Evolutionary conservation across 1,140 invertebrate genomes (phyloP).

Genomic region (Eciton burchellii): DNA sequence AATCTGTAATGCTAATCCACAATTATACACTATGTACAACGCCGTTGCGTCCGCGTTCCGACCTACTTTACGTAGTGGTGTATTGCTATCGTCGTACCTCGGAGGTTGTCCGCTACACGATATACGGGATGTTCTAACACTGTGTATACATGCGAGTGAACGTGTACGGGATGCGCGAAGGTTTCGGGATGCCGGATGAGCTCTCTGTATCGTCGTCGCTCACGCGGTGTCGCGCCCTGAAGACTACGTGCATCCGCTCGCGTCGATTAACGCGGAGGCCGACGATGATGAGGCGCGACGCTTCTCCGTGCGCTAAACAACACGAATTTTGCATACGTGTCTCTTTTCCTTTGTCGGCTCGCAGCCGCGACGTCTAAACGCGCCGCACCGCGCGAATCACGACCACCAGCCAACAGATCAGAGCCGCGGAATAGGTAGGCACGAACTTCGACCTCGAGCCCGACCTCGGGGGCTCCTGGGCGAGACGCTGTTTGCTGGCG

Average conservation of each 20-base stretch:
- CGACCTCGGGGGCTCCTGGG: constrained; percentile 79
- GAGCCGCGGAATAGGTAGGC: not conserved
- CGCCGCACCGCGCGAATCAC: constrained; percentile 13
- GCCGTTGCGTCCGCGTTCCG: constrained; percentile 16
- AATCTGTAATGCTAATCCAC: constrained; percentile 69
- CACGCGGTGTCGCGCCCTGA: not conserved
- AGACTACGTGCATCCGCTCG: constrained; percentile 7
- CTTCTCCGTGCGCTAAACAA: constrained; percentile 35
- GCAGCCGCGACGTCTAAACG: constrained; percentile 1
- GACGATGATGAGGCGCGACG: constrained; percentile 11
- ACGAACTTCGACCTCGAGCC: constrained; percentile 6
- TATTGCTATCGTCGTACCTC: constrained; percentile 62
- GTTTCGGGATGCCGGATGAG: constrained; percentile 12
- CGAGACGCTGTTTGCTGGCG: constrained; percentile 81
- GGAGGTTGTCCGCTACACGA: constrained; percentile 28
- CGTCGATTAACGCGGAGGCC: constrained; percentile 26
- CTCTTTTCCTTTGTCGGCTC: not conserved
- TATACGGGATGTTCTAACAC: constrained; percentile 52
- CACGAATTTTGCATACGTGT: not conserved
- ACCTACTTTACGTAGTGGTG: constrained; percentile 54
- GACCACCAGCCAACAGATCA: constrained; percentile 18
- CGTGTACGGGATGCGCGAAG: constrained; percentile 32
- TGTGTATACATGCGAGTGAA: constrained; percentile 35
- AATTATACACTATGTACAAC: constrained; percentile 75
- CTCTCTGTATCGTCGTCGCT: constrained; percentile 15